Evolutionary conservation across 2,113 vertebrate genomes (phyloP).

Genomic region (Nycticebus coucang): DNA sequence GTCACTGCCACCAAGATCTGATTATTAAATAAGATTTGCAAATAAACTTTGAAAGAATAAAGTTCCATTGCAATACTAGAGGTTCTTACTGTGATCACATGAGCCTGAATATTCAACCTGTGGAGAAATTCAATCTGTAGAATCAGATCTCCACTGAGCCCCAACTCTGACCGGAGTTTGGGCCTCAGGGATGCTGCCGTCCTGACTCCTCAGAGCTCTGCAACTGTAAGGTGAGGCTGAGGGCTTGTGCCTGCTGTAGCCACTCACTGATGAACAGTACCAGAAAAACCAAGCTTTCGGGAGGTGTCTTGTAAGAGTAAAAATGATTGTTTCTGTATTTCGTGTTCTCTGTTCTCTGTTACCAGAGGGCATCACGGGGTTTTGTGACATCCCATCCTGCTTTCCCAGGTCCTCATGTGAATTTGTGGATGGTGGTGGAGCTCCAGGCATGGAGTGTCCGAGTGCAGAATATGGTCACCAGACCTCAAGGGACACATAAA

Average conservation of each 20-base stretch:
- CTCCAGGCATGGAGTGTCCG: background rate
- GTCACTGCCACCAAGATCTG: too few relatives aligned
- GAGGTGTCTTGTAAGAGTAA: background rate
- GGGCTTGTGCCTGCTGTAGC: background rate
- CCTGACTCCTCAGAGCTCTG: background rate
- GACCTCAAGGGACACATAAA: background rate
- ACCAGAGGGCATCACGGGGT: background rate
- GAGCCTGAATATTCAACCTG: too few relatives aligned
- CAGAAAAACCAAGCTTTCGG: background rate
- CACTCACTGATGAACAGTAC: too few relatives aligned
- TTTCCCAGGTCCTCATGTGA: background rate
- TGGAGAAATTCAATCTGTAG: fast-evolving
- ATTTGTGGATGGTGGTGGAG: background rate
- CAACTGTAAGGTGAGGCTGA: fast-evolving
- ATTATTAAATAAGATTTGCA: background rate
- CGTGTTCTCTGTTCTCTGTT: background rate
- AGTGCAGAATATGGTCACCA: background rate
- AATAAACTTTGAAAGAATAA: background rate
- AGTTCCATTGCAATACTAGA: too few relatives aligned
- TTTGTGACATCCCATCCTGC: too few relatives aligned
- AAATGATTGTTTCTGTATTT: background rate
- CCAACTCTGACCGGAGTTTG: too few relatives aligned
- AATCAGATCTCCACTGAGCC: background rate
- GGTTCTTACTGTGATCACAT: background rate
- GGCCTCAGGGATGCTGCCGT: fast-evolving